These are phyloP conservation scores for Onychomys leucogaster DNA, from an alignment of 2,797 vertebrate species.

Conservation along the genomic window DNA sequence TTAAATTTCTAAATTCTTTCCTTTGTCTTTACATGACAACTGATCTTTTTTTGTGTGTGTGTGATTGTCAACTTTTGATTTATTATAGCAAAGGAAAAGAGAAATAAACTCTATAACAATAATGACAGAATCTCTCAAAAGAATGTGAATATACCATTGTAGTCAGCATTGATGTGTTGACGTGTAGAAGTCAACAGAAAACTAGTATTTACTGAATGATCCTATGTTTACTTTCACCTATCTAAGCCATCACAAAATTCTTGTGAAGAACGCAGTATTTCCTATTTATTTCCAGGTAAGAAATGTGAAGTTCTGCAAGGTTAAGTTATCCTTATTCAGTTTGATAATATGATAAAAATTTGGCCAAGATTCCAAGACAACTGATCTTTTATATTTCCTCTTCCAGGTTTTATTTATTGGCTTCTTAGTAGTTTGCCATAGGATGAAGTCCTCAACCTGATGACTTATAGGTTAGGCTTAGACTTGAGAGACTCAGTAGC, in stretches of 20 bases:
- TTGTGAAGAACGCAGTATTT: neutral
- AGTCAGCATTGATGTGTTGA: neutral
- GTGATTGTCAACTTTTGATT: neutral
- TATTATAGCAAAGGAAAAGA: neutral
- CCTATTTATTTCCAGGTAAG: neutral
- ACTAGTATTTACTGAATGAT: neutral
- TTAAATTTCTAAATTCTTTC: constrained; percentile 27
- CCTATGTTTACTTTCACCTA: neutral
- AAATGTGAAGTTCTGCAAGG: neutral
- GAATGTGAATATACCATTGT: neutral
- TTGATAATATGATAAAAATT: neutral
- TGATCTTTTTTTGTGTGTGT: constrained; percentile 6
- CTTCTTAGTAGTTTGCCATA: neutral
- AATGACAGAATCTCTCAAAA: neutral
- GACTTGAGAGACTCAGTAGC: neutral
- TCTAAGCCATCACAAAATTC: neutral
- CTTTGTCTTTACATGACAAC: neutral
- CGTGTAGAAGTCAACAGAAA: neutral
- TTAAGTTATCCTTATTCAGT: neutral
- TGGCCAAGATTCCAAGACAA: neutral
- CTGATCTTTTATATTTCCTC: constrained; percentile 1
- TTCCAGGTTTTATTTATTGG: neutral
- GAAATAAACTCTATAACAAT: neutral
- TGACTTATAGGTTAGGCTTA: neutral
- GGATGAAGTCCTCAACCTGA: neutral